Evolutionary conservation across 2,888 invertebrate genomes (phyloP).

Genomic region (Abrostola tripartita): DNA sequence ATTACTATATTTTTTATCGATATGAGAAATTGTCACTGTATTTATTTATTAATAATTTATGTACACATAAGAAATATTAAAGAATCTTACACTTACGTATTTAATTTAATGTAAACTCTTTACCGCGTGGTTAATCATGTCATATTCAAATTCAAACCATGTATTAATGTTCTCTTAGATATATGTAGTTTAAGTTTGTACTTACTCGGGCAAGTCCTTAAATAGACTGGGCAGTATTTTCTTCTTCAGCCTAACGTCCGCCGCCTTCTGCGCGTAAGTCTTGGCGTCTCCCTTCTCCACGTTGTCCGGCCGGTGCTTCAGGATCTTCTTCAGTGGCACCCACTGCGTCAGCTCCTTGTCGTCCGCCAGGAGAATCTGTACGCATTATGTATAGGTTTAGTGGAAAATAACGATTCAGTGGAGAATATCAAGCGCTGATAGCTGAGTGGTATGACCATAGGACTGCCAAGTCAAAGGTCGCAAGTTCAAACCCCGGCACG

Average conservation of each 20-base stretch:
- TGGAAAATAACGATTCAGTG: not conserved
- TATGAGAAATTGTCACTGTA: too few species aligned
- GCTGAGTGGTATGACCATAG: too few species aligned
- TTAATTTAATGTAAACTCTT: too few species aligned
- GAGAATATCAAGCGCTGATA: too few species aligned
- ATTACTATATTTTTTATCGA: too few species aligned
- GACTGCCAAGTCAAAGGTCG: too few species aligned
- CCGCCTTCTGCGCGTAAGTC: constrained; percentile 92
- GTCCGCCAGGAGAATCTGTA: constrained; percentile 95
- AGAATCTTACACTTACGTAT: too few species aligned
- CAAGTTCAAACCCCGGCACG: too few species aligned
- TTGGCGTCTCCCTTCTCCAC: constrained; percentile 94
- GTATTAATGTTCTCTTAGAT: not conserved
- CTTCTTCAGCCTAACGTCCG: constrained; percentile 92
- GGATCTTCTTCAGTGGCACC: constrained; percentile 96
- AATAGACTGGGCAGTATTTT: constrained; percentile 94
- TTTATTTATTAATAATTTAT: too few species aligned
- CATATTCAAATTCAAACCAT: too few species aligned
- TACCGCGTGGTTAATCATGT: too few species aligned
- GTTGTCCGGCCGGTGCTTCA: constrained; percentile 92
- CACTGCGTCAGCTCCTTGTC: constrained; percentile 98
- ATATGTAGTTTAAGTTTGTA: not conserved
- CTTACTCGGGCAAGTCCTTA: constrained; percentile 80
- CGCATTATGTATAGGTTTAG: constrained; percentile 30
- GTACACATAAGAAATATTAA: too few species aligned